A percentile compares a stretch with the other conserved stretches of the same genome.
Evolutionary conservation across 2,797 vertebrate species (phyloP).

Genomic region (Argya squamiceps): DNA sequence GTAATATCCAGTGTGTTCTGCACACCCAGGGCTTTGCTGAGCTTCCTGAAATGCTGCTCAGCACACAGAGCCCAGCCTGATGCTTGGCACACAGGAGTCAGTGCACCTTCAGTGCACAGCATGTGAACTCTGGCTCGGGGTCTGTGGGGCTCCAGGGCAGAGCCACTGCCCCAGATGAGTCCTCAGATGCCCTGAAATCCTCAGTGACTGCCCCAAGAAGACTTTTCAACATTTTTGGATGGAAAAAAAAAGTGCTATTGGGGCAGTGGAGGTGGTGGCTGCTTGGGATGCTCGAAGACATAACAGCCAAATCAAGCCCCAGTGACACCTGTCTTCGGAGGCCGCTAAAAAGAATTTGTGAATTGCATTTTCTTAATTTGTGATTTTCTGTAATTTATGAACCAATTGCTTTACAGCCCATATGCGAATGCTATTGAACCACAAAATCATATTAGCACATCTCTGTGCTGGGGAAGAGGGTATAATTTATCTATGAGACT

Average conservation of each 20-base stretch:
- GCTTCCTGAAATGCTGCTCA: neutral
- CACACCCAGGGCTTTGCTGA: neutral
- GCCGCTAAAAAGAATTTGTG: neutral
- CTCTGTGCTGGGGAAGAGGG: neutral
- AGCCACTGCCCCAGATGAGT: neutral
- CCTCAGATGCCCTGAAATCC: neutral
- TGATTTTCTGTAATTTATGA: neutral
- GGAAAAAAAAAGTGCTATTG: neutral
- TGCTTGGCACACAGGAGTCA: neutral
- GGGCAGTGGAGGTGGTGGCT: neutral
- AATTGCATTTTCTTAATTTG: neutral
- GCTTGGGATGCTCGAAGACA: accelerated
- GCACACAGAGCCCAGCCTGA: neutral
- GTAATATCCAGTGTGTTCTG: neutral
- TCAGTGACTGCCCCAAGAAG: neutral
- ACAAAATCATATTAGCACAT: neutral
- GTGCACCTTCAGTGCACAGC: neutral
- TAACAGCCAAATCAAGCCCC: neutral
- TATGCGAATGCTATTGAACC: neutral
- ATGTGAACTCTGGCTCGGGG: accelerated
- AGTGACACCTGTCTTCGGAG: neutral
- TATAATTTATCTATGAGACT: neutral
- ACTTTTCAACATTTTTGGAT: neutral
- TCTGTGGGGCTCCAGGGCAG: neutral
- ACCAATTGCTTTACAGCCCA: neutral